Evolutionary conservation across 1,140 invertebrate species (phyloP).

Genomic region (Andricus grossulariae): DNA sequence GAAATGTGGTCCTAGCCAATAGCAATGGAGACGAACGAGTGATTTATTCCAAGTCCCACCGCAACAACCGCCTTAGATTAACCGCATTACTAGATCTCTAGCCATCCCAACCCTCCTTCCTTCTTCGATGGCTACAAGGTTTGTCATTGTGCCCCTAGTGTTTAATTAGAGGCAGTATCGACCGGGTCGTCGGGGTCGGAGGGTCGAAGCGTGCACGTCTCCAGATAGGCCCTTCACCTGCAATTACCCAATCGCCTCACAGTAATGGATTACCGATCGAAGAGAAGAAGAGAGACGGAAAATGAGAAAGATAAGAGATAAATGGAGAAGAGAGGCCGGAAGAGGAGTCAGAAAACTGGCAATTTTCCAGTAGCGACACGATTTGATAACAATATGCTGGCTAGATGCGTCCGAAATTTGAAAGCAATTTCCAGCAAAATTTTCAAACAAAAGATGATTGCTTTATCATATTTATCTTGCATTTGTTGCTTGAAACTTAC

Average conservation of each 20-base stretch:
- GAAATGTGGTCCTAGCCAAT: constrained; percentile 32
- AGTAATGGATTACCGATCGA: constrained; percentile 72
- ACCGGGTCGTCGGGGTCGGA: constrained; percentile 55
- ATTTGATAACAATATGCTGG: too few species aligned
- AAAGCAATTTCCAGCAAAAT: too few species aligned
- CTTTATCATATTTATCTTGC: too few species aligned
- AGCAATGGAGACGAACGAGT: constrained; percentile 52
- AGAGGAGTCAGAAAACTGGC: not conserved
- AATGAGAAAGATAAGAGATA: constrained; percentile 29
- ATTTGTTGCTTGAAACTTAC: too few species aligned
- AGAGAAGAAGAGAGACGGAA: constrained; percentile 50
- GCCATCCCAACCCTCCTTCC: constrained; percentile 42
- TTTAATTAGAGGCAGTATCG: constrained; percentile 73
- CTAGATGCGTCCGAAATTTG: too few species aligned
- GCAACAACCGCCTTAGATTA: constrained; percentile 59
- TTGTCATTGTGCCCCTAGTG: constrained; percentile 70
- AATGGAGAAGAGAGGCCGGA: not conserved
- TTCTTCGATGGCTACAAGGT: constrained; percentile 60
- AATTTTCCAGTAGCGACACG: too few species aligned
- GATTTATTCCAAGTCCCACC: constrained; percentile 61
- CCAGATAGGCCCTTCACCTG: constrained; percentile 68
- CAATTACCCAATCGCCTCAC: constrained; percentile 71
- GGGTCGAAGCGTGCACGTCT: constrained; percentile 62
- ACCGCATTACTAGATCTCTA: constrained; percentile 65
- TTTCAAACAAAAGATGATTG: too few species aligned